Percentiles rank a stretch among this genome's conserved stretches.
These are phyloP conservation scores for Dicyrtomina minuta DNA, from an alignment of 2,888 invertebrate genomes.

Conservation along the genomic window DNA sequence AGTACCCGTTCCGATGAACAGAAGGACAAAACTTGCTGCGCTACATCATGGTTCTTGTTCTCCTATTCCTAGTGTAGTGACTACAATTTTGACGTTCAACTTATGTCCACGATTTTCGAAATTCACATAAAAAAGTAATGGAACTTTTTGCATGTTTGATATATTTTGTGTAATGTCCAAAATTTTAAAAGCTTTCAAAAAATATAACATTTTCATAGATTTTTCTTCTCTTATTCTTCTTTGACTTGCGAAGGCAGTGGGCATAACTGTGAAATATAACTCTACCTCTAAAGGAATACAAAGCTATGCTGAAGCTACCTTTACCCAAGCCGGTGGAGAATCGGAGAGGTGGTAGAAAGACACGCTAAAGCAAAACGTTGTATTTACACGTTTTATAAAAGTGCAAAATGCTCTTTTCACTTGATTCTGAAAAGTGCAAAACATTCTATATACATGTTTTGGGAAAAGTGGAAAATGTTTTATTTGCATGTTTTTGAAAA, in stretches of 20 bases:
- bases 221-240: constrained; percentile 36
- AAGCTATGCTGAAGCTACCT: constrained; percentile 41
- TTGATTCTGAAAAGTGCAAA: too few species aligned
- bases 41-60: constrained; percentile 46
- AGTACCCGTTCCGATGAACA: too few species aligned
- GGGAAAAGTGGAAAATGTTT: too few species aligned
- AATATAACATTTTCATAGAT: neutral
- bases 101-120: constrained; percentile 46
- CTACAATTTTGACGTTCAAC: constrained; percentile 44
- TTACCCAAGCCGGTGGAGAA: constrained; percentile 46
- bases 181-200: neutral
- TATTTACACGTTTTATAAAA: too few species aligned
- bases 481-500: too few species aligned
- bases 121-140: constrained; percentile 50
- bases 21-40: constrained; percentile 48
- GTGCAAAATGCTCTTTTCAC: too few species aligned
- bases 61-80: constrained; percentile 46
- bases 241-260: constrained; percentile 45
- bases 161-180: neutral
- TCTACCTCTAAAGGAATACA: constrained; percentile 38
- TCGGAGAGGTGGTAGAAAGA: constrained; percentile 35
- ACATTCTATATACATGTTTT: too few species aligned
- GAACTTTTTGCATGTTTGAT: neutral
- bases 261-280: constrained; percentile 41
- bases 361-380: too few species aligned